Evolutionary conservation across 2,888 invertebrate genomes (phyloP).

Genomic region (Pollenia amentaria): DNA sequence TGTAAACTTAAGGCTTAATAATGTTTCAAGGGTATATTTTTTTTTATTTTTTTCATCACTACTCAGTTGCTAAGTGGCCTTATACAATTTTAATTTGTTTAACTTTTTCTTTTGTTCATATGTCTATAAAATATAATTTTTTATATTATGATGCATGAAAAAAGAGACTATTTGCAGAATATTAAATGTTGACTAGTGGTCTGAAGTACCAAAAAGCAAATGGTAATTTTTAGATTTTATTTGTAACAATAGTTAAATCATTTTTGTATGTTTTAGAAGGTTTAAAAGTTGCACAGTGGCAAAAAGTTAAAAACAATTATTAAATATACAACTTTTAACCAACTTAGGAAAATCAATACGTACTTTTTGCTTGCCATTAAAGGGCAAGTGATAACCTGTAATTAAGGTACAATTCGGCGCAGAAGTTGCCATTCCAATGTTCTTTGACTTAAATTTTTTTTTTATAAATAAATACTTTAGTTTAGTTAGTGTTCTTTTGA

Average conservation of each 20-base stretch:
- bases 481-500: too few relatives aligned
- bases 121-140: neutral
- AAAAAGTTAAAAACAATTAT: too few relatives aligned
- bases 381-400: too few relatives aligned
- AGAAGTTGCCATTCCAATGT: too few relatives aligned
- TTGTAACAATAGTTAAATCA: neutral
- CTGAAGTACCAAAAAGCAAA: neutral
- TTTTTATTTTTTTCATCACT: neutral
- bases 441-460: too few relatives aligned
- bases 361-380: too few relatives aligned
- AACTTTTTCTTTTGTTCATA: conserved; percentile 25
- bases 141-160: neutral
- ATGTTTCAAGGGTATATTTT: neutral
- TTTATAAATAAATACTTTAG: too few relatives aligned
- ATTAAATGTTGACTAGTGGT: conserved; percentile 20
- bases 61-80: conserved; percentile 1
- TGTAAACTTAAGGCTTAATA: neutral
- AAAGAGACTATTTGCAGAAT: conserved; percentile 21
- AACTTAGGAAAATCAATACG: too few relatives aligned
- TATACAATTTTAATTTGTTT: conserved; percentile 21
- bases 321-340: too few relatives aligned
- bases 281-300: too few relatives aligned
- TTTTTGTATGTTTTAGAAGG: too few relatives aligned
- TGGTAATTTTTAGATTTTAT: neutral
- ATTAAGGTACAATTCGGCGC: too few relatives aligned